A percentile compares a stretch with the other conserved stretches of the same genome.
These are phyloP conservation scores for Mormyrops attenuatus DNA, from an alignment of 2,797 vertebrate species.

Conservation along the genomic window DNA sequence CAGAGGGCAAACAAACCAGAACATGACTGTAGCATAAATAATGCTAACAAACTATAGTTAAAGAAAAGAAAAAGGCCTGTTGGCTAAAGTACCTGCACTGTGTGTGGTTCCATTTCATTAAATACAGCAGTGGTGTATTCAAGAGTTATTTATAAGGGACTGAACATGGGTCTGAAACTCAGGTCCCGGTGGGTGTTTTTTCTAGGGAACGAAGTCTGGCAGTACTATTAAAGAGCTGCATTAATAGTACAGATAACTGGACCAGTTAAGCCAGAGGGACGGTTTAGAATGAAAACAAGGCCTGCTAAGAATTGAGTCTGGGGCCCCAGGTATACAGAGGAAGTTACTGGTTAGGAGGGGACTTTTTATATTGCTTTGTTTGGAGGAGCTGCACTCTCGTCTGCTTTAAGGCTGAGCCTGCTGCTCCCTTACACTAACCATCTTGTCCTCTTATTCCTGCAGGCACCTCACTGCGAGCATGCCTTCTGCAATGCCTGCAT, in stretches of 20 bases:
- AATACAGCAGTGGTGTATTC: not conserved
- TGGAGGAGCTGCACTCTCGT: not conserved
- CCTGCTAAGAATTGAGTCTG: not conserved
- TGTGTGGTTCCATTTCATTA: not conserved
- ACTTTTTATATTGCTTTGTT: not conserved
- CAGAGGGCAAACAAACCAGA: not conserved
- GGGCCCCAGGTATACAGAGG: not conserved
- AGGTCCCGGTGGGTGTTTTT: not conserved
- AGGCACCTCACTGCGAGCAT: slow-evolving; percentile 97
- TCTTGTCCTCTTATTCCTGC: slow-evolving; percentile 12
- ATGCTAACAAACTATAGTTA: not conserved
- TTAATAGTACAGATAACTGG: slow-evolving; percentile 12
- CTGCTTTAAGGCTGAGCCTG: not conserved
- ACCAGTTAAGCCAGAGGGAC: slow-evolving; percentile 9
- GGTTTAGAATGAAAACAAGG: slow-evolving; percentile 4
- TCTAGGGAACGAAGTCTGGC: not conserved
- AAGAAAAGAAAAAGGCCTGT: not conserved
- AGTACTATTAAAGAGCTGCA: not conserved
- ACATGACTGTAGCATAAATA: not conserved
- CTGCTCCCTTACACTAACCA: not conserved
- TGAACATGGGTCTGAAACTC: not conserved
- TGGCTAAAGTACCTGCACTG: not conserved
- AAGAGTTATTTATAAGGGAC: not conserved
- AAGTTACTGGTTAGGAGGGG: not conserved
- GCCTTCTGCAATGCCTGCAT: slow-evolving; percentile 99